These are phyloP conservation scores for Delia radicum DNA, from an alignment of 1,140 invertebrate species.

Conservation along the genomic window DNA sequence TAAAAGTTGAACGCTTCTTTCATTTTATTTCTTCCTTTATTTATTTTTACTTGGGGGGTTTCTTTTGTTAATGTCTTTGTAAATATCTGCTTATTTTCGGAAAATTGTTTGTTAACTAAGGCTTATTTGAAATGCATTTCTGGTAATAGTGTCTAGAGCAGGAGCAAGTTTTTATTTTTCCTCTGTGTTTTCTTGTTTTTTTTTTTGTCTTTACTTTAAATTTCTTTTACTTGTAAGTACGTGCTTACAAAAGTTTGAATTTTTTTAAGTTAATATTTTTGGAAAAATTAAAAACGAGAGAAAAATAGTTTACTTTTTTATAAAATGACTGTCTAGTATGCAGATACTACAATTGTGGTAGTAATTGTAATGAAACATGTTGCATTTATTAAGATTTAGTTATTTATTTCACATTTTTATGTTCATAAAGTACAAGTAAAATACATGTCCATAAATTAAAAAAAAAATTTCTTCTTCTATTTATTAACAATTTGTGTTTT, in stretches of 20 bases:
- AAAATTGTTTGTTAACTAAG: conserved; percentile 17
- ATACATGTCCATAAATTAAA: no score
- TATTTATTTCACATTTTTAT: no score
- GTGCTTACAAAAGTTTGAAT: conserved; percentile 2
- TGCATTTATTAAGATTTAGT: neutral
- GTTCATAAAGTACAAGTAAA: no score
- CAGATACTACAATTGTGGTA: no score
- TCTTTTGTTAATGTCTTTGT: conserved; percentile 22
- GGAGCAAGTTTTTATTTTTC: conserved; percentile 7
- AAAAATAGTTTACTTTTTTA: neutral
- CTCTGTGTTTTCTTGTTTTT: neutral
- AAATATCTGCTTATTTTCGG: conserved; percentile 11
- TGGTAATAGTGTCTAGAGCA: neutral
- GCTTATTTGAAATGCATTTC: conserved; percentile 17
- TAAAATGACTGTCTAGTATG: neutral
- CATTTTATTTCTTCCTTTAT: no score
- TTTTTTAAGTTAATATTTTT: neutral
- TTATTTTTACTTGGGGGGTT: neutral
- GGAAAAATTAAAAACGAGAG: neutral
- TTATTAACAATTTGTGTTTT: no score
- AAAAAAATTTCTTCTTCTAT: no score
- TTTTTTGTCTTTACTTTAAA: neutral
- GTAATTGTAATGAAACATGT: neutral
- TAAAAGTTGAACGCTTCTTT: no score
- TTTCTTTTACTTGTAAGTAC: neutral